A percentile compares a stretch with the other conserved stretches of the same genome.
Evolutionary conservation across 2,888 invertebrate genomes (phyloP).

Genomic region (Latrodectus hesperus): DNA sequence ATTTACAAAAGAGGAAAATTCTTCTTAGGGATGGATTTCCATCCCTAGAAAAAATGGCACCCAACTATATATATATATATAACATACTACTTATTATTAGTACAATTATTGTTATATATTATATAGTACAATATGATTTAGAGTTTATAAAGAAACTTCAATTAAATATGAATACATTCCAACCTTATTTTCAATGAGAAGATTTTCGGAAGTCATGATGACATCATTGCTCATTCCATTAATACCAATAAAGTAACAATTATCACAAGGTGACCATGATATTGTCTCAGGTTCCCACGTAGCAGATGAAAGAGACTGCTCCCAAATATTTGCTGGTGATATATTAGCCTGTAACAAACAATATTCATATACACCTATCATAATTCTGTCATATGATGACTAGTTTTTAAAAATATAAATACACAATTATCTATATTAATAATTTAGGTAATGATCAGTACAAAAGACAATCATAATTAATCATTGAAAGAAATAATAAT

Average conservation of each 20-base stretch:
- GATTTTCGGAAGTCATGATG: conserved; percentile 9
- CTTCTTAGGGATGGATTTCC: too few species aligned
- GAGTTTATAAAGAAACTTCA: too few species aligned
- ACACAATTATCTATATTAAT: background rate
- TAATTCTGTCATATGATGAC: background rate
- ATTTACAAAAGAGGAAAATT: too few species aligned
- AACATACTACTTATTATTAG: too few species aligned
- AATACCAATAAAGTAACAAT: conserved; percentile 12
- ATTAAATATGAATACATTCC: background rate
- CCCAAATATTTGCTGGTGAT: conserved; percentile 41
- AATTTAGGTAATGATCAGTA: too few species aligned
- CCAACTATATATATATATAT: too few species aligned
- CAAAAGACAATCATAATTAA: too few species aligned
- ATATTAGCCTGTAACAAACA: conserved; percentile 8
- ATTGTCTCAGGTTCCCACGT: conserved; percentile 28
- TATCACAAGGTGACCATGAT: conserved; percentile 53
- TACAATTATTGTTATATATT: too few species aligned
- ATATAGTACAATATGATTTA: too few species aligned
- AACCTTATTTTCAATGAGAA: conserved; percentile 43
- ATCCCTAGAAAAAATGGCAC: too few species aligned
- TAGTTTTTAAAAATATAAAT: background rate
- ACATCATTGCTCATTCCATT: conserved; percentile 11
- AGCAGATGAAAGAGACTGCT: conserved; percentile 20
- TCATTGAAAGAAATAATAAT: too few species aligned
- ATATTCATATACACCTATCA: background rate